A percentile compares a stretch with the other conserved stretches of the same genome.
Conservation (phyloP, 2,113 vertebrate genomes). For the Ailuropoda melanoleuca region DNA sequence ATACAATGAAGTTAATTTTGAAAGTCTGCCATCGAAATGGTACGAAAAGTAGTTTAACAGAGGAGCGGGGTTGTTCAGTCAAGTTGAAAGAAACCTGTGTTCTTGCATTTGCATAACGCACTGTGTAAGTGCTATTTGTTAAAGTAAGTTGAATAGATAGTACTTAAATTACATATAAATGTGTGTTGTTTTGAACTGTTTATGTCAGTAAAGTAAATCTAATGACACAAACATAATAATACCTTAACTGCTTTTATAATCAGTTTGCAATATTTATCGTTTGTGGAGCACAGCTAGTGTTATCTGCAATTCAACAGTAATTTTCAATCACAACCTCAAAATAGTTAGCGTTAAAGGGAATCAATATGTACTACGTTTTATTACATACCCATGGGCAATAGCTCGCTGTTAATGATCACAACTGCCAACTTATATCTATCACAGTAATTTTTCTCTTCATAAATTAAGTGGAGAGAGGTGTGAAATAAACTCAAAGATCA, state of each 20-base stretch:
- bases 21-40: background rate
- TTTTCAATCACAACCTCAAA: slow-evolving; percentile 70
- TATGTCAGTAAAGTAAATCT: slow-evolving; percentile 74
- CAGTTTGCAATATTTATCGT: slow-evolving; percentile 70
- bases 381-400: slow-evolving; percentile 30
- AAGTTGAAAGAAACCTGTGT: slow-evolving; percentile 42
- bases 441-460: slow-evolving; percentile 57
- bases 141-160: slow-evolving; percentile 57
- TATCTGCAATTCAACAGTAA: slow-evolving; percentile 66
- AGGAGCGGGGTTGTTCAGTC: slow-evolving; percentile 40
- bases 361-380: slow-evolving; percentile 56
- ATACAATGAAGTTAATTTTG: slow-evolving; percentile 63
- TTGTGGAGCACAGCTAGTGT: slow-evolving; percentile 10
- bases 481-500: slow-evolving; percentile 29
- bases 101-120: background rate
- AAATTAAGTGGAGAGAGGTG: slow-evolving; percentile 50
- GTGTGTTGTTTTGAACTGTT: slow-evolving; percentile 68
- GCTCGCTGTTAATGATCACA: slow-evolving; percentile 56
- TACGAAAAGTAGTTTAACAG: slow-evolving; percentile 57
- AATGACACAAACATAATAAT: slow-evolving; percentile 72
- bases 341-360: slow-evolving; percentile 68
- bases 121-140: slow-evolving; percentile 51
- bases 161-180: slow-evolving; percentile 68
- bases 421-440: slow-evolving; percentile 38
- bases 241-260: slow-evolving; percentile 74